Base-by-base conservation (phyloP, 2,797 vertebrate genomes). In the Pangasius mekongensis region DNA sequence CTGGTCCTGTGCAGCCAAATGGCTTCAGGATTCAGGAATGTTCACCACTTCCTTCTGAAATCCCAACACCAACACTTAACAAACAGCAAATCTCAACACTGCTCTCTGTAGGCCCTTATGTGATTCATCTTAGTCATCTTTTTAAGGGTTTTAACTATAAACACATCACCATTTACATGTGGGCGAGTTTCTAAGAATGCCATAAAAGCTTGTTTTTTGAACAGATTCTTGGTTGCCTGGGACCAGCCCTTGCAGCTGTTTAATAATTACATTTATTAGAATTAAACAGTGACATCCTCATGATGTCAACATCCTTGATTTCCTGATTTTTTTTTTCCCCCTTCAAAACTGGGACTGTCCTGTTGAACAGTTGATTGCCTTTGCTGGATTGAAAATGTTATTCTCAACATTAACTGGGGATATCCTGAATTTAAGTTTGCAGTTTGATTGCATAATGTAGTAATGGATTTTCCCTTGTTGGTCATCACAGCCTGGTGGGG, bases 21-120 rank as follows among this genome's bases (percentile, higher is more conserved):
- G 91, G 91, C 89, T 93, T 93, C 90, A 91, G 89, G 49, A 43
- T 90, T 89, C 85, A 94, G 94, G 95, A 95, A 96, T 95, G 93
- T 87, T 85, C 92, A 92, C 91, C 87, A 93, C 94, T 92, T 88
- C 93, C 91, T 91, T 87, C 89, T 81, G 90, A 94, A 94, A 94
- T 93, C 92, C 49, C 52, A 88, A 47, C 88, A 90, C 84, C 10
- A 39, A 86, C 81, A 76, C 82, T 54, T 5, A 78, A n/a, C 13
- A 76, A 86, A 82, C 82, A 69, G 7, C 64, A 86, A 80, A 84
- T 88, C 73, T 71, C 60, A 78, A 81, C 73, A 82, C 52, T 74
- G 84, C 69, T 43, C 84, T 85, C 64, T 84, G 16, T 24, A 84
- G 49, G 66, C 43, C 43, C 43, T 24, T n/a, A 76, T 84, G 43